Base-by-base conservation (phyloP, 2,797 vertebrate species). In the Hybognathus amarus region DNA sequence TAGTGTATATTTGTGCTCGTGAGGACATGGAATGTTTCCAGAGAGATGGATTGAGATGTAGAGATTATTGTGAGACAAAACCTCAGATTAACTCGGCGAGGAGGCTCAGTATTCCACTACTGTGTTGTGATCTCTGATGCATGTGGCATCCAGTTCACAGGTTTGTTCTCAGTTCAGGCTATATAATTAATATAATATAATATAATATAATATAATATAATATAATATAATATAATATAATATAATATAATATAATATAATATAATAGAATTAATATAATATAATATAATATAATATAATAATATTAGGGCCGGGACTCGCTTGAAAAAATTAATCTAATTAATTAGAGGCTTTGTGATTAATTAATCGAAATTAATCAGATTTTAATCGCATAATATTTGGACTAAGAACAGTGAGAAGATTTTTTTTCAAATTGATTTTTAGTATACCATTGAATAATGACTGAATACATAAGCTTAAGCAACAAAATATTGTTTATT, bases 111-210 rank as follows among this genome's bases (percentile, higher is more conserved):
- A 88, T 80, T 74, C 88, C 87, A 88, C 85, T 89, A 90, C 87
- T 81, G 85, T 92, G 91, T 88, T 91, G 85, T 88, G 85, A 90
- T 87, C 89, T 87, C 88, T 92, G 88, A 36, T 54, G 90, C 92
- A 85, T 85, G 85, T 88, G 67, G 45, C 86, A 87, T 91, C 82
- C 89, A 90, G 64, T 64, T n/a, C 40, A 73, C 27, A 68, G 52
- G 77, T 74, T 70, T 27, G 38, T 78, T 24, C 54, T 42, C 36
- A 77, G 45, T 66, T 66, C 9, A 80, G 50, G 42, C 56, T 61
- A 61, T 27, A 61, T 6, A 61, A 6, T n/a, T n/a, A n/a, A n/a
- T n/a, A n/a, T n/a, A n/a, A n/a, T n/a, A n/a, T 33, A 36, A 36
- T 73, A 20, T 36, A 54, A 52, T 52, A 45, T 17, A 47, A 17